Percentiles rank a stretch among this genome's conserved stretches.
Evolutionary conservation across 2,113 vertebrate species (phyloP).

Genomic region (Gallinago paraguaiae): DNA sequence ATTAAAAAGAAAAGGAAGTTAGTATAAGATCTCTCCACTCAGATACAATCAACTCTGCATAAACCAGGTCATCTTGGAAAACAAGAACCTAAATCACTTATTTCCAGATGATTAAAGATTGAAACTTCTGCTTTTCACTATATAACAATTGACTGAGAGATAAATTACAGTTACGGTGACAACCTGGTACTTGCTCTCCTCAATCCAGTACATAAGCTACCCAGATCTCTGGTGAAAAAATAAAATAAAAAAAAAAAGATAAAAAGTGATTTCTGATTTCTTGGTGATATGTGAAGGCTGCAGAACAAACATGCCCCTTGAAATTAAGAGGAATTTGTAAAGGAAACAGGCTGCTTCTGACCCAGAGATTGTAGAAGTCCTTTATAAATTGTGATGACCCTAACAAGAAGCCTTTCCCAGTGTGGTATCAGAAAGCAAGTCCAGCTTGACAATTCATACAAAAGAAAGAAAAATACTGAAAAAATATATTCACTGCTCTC

Average conservation of each 20-base stretch:
- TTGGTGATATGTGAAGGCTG: neutral
- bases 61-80: neutral
- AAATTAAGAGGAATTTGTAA: neutral
- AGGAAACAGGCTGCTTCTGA: neutral
- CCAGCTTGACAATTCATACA: neutral
- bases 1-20: neutral
- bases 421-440: neutral
- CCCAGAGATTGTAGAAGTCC: neutral
- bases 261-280: neutral
- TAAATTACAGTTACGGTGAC: neutral
- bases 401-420: neutral
- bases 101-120: neutral
- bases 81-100: neutral
- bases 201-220: neutral
- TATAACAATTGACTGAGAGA: neutral
- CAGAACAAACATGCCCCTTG: neutral
- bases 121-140: neutral
- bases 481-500: neutral
- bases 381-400: neutral
- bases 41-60: neutral
- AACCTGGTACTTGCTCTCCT: neutral
- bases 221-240: neutral
- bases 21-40: neutral
- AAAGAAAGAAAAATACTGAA: neutral
- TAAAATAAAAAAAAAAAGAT: neutral